Percentiles rank a stretch among this genome's conserved stretches.
These are phyloP conservation scores for Drymonia ruficornis DNA, from an alignment of 2,888 invertebrate species.

Conservation along the genomic window DNA sequence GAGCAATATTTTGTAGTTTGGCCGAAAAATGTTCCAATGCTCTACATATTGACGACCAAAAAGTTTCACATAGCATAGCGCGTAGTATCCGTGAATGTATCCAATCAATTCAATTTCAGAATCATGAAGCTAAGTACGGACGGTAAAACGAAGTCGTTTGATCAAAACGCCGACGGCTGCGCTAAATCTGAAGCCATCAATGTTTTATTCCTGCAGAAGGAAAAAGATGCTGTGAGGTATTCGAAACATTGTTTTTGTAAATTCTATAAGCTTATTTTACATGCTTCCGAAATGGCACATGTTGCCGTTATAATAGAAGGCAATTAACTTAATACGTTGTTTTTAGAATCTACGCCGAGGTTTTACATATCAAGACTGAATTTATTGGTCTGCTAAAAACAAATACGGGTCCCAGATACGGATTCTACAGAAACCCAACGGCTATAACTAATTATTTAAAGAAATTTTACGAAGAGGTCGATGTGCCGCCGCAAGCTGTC, in stretches of 20 bases:
- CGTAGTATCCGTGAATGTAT: too few relatives aligned
- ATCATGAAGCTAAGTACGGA: conserved; percentile 86
- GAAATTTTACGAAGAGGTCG: conserved; percentile 85
- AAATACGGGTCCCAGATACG: conserved; percentile 76
- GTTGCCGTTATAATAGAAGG: too few relatives aligned
- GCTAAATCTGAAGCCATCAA: conserved; percentile 90
- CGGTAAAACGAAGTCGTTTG: conserved; percentile 95
- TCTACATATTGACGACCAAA: too few relatives aligned
- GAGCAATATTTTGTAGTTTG: too few relatives aligned
- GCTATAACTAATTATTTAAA: conserved; percentile 44
- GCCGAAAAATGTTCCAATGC: too few relatives aligned
- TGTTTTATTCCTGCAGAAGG: conserved; percentile 88
- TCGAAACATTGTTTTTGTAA: background rate
- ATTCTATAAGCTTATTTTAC: too few relatives aligned
- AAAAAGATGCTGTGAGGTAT: conserved; percentile 82
- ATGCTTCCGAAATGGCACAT: too few relatives aligned
- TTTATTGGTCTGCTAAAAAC: conserved; percentile 71
- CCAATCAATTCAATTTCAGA: conserved; percentile 34
- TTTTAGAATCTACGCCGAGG: conserved; percentile 84
- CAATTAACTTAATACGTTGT: too few relatives aligned
- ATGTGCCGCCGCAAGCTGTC: conserved; percentile 87
- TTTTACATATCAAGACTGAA: conserved; percentile 88
- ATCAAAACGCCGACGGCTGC: conserved; percentile 90
- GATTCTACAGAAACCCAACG: conserved; percentile 20
- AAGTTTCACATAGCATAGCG: too few relatives aligned